Evolutionary conservation across 2,888 invertebrate genomes (phyloP).

Genomic region (Argyresthia albistria): DNA sequence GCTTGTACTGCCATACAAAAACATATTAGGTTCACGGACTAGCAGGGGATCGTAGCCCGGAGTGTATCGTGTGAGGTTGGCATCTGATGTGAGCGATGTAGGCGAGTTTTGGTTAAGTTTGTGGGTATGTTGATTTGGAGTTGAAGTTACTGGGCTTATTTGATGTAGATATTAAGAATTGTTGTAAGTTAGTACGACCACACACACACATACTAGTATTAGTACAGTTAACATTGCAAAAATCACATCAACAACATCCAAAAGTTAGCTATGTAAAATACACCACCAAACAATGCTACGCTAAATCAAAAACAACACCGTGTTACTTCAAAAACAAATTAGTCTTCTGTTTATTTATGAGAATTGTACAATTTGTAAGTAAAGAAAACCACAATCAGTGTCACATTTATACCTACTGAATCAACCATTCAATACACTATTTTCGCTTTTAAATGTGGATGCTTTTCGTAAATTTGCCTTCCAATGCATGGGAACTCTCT

Average conservation of each 20-base stretch:
- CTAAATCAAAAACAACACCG: constrained; percentile 29
- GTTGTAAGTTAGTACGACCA: constrained; percentile 17
- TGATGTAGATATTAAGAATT: constrained; percentile 10
- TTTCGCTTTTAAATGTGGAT: constrained; percentile 72
- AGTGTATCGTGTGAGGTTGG: no score
- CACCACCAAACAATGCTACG: constrained; percentile 64
- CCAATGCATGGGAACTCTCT: constrained; percentile 71
- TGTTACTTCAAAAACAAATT: not conserved
- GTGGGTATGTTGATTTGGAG: constrained; percentile 11
- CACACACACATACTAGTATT: constrained; percentile 52
- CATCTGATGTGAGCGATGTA: no score
- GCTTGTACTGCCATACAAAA: constrained; percentile 82
- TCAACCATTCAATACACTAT: constrained; percentile 72
- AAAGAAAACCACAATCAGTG: constrained; percentile 26
- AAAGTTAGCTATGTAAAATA: constrained; percentile 54
- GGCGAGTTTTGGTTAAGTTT: not conserved
- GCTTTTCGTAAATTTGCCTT: constrained; percentile 71
- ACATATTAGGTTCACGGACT: constrained; percentile 18
- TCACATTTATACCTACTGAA: constrained; percentile 28
- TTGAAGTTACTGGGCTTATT: constrained; percentile 15
- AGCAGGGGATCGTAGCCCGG: not conserved
- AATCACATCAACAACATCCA: constrained; percentile 67
- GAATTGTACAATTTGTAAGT: not conserved
- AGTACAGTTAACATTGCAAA: constrained; percentile 51
- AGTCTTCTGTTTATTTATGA: not conserved